A percentile compares a stretch with the other conserved stretches of the same genome.
These are phyloP conservation scores for Lathronympha strigana DNA, from an alignment of 2,888 invertebrate genomes.

Conservation along the genomic window DNA sequence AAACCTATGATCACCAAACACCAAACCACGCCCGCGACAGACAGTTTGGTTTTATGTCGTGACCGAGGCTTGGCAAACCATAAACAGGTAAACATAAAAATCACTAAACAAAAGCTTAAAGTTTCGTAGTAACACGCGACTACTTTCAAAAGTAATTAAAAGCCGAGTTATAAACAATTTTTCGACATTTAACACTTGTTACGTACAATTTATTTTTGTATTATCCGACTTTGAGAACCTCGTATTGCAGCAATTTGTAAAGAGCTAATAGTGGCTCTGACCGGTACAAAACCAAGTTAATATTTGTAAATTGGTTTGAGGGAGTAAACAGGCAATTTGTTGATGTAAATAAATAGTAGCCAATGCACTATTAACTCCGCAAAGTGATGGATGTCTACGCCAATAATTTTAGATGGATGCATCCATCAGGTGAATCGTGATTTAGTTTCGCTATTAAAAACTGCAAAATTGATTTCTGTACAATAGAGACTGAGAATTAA, in stretches of 20 bases:
- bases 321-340: constrained; percentile 17
- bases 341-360: constrained; percentile 35
- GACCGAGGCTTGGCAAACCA: neutral
- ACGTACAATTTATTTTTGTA: neutral
- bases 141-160: constrained; percentile 1
- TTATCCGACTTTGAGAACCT: neutral
- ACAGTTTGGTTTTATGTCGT: neutral
- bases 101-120: constrained; percentile 7
- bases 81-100: constrained; percentile 10
- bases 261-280: neutral
- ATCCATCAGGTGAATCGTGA: constrained; percentile 34
- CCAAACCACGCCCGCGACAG: neutral
- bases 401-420: constrained; percentile 36
- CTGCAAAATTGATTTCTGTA: constrained; percentile 50
- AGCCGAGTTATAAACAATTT: neutral
- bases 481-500: too few species aligned
- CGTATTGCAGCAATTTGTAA: neutral
- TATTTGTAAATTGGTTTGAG: constrained; percentile 6
- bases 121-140: constrained; percentile 11
- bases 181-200: constrained; percentile 7
- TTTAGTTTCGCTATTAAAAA: constrained; percentile 26
- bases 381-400: constrained; percentile 32
- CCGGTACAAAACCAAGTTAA: neutral
- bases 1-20: neutral
- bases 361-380: constrained; percentile 34